Evolutionary conservation across 1,140 invertebrate species (phyloP).

Genomic region (Drosophila athabasca): DNA sequence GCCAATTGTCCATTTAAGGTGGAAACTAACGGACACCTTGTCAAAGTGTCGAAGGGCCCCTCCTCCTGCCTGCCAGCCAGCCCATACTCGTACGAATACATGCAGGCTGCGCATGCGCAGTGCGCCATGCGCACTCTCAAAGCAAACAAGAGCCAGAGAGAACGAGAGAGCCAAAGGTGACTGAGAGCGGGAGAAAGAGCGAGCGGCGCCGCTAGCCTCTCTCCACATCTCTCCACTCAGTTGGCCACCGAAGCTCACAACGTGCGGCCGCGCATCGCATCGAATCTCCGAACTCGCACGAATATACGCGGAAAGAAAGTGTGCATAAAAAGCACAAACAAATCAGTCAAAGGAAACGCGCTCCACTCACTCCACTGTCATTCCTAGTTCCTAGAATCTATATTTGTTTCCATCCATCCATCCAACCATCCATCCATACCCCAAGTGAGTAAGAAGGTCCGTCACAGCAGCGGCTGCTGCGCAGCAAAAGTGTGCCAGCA

Average conservation of each 20-base stretch:
- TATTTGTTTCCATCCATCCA: constrained; percentile 1
- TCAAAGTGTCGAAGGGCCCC: constrained; percentile 38
- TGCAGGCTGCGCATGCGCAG: no score
- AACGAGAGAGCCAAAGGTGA: constrained; percentile 5
- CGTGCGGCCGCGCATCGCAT: constrained; percentile 60
- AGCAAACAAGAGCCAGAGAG: neutral
- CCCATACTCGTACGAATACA: no score
- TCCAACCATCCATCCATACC: no score
- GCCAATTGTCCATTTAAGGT: constrained; percentile 37
- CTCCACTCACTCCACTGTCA: neutral
- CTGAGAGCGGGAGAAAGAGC: constrained; percentile 2
- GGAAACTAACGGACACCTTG: constrained; percentile 49
- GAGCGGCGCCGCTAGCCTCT: constrained; percentile 22
- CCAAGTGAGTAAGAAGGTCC: constrained; percentile 2
- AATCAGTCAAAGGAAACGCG: constrained; percentile 15
- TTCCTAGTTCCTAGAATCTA: constrained; percentile 2
- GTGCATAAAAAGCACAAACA: constrained; percentile 30
- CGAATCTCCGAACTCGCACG: constrained; percentile 9
- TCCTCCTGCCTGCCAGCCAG: neutral
- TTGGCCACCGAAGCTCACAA: constrained; percentile 63
- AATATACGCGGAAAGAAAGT: constrained; percentile 55
- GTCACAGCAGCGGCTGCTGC: neutral
- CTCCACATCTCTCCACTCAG: constrained; percentile 48
- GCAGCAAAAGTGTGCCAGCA: constrained; percentile 63
- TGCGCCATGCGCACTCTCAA: constrained; percentile 16